Conservation (phyloP, 2,888 invertebrate genomes). For the Fragum sueziense region DNA sequence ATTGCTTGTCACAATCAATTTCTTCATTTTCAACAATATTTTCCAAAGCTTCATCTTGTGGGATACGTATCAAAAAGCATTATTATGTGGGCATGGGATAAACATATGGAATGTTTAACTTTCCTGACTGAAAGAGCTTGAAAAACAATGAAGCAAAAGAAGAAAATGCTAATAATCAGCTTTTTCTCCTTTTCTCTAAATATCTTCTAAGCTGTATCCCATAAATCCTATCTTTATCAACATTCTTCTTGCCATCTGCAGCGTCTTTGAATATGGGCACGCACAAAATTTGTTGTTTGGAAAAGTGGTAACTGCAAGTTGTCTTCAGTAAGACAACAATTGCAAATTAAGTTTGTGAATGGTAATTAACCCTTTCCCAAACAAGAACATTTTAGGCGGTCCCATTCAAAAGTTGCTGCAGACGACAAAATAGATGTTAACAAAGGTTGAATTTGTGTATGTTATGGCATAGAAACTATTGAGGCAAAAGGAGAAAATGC, state of each 20-base stretch:
- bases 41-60: not conserved
- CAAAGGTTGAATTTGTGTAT: too few species aligned
- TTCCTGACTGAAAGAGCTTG: not conserved
- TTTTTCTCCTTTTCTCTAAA: too few species aligned
- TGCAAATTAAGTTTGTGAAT: not conserved
- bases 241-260: not conserved
- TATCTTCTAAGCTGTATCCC: not conserved
- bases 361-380: not conserved
- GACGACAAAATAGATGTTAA: too few species aligned
- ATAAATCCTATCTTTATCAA: not conserved
- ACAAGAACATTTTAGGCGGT: too few species aligned
- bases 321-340: not conserved
- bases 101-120: not conserved
- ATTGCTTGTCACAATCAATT: not conserved
- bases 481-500: too few species aligned
- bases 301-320: not conserved
- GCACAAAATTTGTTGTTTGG: not conserved
- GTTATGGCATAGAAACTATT: too few species aligned
- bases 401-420: too few species aligned
- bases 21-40: not conserved
- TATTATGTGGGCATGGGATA: not conserved
- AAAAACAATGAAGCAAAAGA: not conserved
- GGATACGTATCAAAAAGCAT: too few species aligned
- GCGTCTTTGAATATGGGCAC: not conserved
- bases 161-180: not conserved